These are phyloP conservation scores for Drosophila parvula DNA, from an alignment of 1,140 invertebrate genomes.

Conservation along the genomic window DNA sequence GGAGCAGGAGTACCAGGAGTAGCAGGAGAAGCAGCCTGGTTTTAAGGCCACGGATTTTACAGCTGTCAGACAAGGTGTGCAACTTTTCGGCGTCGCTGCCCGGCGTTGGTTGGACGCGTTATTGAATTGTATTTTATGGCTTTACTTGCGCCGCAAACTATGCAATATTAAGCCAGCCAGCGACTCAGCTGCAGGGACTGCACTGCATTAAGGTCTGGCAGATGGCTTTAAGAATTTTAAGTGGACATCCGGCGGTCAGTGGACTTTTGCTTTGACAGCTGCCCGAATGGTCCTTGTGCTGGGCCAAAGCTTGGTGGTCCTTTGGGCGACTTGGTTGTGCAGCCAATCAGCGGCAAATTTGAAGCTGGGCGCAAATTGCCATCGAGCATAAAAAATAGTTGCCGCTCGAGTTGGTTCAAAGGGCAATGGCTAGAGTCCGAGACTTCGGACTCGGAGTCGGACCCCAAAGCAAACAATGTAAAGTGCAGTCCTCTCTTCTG, in stretches of 20 bases:
- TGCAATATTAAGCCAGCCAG: slow-evolving; percentile 52
- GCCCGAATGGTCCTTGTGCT: slow-evolving; percentile 33
- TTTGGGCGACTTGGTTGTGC: slow-evolving; percentile 46
- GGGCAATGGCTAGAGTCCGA: slow-evolving; percentile 39
- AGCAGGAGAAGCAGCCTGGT: too few relatives aligned
- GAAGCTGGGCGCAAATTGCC: slow-evolving; percentile 79
- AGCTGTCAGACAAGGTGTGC: slow-evolving; percentile 60
- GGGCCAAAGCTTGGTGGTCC: slow-evolving; percentile 1
- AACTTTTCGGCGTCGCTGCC: slow-evolving; percentile 36
- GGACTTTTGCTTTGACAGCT: slow-evolving; percentile 73
- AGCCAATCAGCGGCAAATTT: slow-evolving; percentile 79
- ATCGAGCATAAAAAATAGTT: slow-evolving; percentile 80
- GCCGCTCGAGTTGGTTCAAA: slow-evolving; percentile 64
- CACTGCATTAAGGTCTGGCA: slow-evolving; percentile 42
- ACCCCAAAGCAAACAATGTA: slow-evolving; percentile 75
- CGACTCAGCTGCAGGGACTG: slow-evolving; percentile 9
- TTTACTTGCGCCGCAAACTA: slow-evolving; percentile 69
- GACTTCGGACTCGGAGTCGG: slow-evolving; percentile 6
- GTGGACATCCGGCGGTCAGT: slow-evolving; percentile 22
- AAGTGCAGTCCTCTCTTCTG: slow-evolving; percentile 70
- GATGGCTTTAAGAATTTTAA: slow-evolving; percentile 70
- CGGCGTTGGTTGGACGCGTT: slow-evolving; percentile 47
- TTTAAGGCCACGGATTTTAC: slow-evolving; percentile 78
- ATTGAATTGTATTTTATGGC: slow-evolving; percentile 82
- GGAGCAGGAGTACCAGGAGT: not conserved